Base-by-base conservation (phyloP, 2,113 vertebrate genomes). In the Loxodonta africana region DNA sequence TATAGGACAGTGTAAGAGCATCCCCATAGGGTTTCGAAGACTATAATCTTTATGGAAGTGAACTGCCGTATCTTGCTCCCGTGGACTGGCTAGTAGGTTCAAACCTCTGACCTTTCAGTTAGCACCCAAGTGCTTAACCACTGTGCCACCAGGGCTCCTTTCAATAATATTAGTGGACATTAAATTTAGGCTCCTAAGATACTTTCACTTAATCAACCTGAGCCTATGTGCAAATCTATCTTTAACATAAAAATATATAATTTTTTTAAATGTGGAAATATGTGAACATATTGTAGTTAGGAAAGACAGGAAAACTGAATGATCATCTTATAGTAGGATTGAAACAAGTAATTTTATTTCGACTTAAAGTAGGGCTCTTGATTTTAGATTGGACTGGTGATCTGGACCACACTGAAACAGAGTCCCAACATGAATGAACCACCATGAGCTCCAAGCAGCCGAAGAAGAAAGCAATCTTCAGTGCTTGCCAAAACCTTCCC, bases 351-450 rank as follows among this genome's bases (percentile, higher is more conserved):
- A 20, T 33, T 85, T 69, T 51, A 51, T 81, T 86, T 90, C 69
- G 57, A 5, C 7, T 12, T 95, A 96, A 89, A 97, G 84, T 93
- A 86, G 82, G 67, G 53, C 30, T 48, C 95, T 95, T 82, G 23
- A 90, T 94, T 95, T 94, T 44, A 46, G 65, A 33, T 26, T 93
- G 80, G 89, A 94, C 67, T 85, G 65, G n/a, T 86, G 85, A 94
- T 46, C 41, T 93, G 86, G 95, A 96, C 96, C 94, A 44, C n/a
- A 81, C 65, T 77, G 57, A 86, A 95, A 96, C 44, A 94, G 65
- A 95, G 0, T 3, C 30, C 88, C 33, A 80, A 6, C 48, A 41
- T 83, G 57, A 93, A 88, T 33, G 21, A 94, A 94, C 86, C 95
- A 88, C 90, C n/a, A 18, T 46, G 46, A 89, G 10, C 6, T 53